phyloP scores from a whole-genome alignment of 2,797 vertebrate species.

The Paedocypris micromegethes region DNA sequence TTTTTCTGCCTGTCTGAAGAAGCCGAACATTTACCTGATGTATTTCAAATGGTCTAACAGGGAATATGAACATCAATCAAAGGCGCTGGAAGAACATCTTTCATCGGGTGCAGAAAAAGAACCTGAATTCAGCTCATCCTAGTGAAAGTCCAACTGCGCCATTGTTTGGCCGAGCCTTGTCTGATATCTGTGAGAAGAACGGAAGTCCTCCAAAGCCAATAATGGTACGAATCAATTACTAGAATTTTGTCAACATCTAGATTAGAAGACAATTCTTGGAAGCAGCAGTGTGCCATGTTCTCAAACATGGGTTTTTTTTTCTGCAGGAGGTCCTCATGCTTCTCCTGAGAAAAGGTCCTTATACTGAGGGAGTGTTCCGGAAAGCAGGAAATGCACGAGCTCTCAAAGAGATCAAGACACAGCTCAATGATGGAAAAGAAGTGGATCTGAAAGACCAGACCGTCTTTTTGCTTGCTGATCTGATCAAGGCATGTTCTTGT shows the following conservation, averaged over 20 bases:
- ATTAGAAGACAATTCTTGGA: not conserved
- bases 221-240: conserved; percentile 58
- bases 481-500: conserved; percentile 68
- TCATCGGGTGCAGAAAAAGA: conserved; percentile 64
- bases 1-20: too few species aligned
- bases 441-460: conserved; percentile 63
- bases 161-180: conserved; percentile 72
- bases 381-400: conserved; percentile 74
- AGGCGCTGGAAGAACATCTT: conserved; percentile 72
- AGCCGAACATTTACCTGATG: too few species aligned
- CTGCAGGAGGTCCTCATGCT: conserved; percentile 70
- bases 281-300: not conserved
- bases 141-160: conserved; percentile 49
- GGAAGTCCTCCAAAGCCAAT: conserved; percentile 65
- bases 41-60: conserved; percentile 40
- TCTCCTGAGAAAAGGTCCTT: conserved; percentile 66
- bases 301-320: not conserved
- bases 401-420: conserved; percentile 74
- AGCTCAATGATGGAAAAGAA: conserved; percentile 64
- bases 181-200: conserved; percentile 64
- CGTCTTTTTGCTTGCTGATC: conserved; percentile 70
- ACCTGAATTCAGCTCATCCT: conserved; percentile 52
- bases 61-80: conserved; percentile 59
- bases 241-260: not conserved
- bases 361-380: conserved; percentile 76